Base-by-base conservation (phyloP, 1,140 invertebrate genomes). In the Liolophura sinensis region DNA sequence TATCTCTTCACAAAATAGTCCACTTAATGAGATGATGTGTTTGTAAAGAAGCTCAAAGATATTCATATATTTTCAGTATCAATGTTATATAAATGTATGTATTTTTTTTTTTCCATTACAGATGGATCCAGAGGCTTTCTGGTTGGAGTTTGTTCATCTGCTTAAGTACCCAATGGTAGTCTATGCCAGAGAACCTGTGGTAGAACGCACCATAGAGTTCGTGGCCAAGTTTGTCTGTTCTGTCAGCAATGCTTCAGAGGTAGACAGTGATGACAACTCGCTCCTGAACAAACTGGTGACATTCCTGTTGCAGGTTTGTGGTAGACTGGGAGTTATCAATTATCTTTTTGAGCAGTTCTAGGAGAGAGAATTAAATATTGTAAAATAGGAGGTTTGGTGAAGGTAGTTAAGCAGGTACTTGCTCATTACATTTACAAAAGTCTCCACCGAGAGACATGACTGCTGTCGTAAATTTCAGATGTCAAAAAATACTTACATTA, bases 161-260 rank as follows among this genome's bases (percentile, higher is more conserved):
- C 50, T 84, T 31, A 80, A 78, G 62, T 77, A 78, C 65, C 71
- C 77, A 16, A 71, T 85, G 76, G 67, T 82, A 9, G 73, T 83
- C 0, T 81, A 78, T 60, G 76, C 81, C 58, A 66, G 81, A 52
- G 89, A 89, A 72, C 87, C 88, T 3, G 88, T 88, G 72, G 88
- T 90, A 1, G 88, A 90, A 70, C 82, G 87, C 31, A 88, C 89
- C 0, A 81, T 91, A 20, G 86, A 89, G 52, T 91, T 91, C 83
- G 86, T 89, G 6, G 87, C 89, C 15, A 89, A 88, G 60, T 90
- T 90, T 78, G 88, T 88, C 50, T 86, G 87, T 9, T 72, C 72
- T 15, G 16, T 77, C 3, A 49, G 54, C 64, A 46, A 74, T 6
- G 70, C 77, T 25, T 73, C 78, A 7, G 68, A 68, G 52, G 31